Percentiles rank a stretch among this genome's conserved stretches.
Conservation (phyloP, 2,888 invertebrate species). For the Spisula solida region DNA sequence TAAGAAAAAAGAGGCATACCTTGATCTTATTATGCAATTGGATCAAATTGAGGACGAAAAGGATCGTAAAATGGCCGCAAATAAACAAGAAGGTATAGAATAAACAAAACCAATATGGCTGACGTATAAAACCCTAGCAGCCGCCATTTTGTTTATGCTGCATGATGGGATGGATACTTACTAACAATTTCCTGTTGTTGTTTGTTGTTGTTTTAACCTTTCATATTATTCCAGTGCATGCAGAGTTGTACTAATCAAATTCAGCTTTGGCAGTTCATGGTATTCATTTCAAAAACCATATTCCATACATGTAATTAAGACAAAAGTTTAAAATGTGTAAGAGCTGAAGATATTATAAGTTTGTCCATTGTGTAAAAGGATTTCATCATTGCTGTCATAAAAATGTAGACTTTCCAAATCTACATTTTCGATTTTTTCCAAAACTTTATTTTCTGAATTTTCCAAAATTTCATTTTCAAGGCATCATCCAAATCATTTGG, state of each 20-base stretch:
- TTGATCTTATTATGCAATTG: slow-evolving; percentile 81
- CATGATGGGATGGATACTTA: slow-evolving; percentile 64
- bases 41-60: slow-evolving; percentile 74
- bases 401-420: too few species aligned
- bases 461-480: too few species aligned
- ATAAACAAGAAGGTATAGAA: slow-evolving; percentile 71
- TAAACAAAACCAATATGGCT: slow-evolving; percentile 38
- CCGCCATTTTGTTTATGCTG: slow-evolving; percentile 50
- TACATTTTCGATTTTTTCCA: too few species aligned
- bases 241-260: not conserved
- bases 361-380: too few species aligned
- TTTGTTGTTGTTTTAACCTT: slow-evolving; percentile 19
- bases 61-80: slow-evolving; percentile 56
- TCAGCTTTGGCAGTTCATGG: not conserved
- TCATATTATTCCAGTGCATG: not conserved
- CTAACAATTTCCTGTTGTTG: slow-evolving; percentile 52
- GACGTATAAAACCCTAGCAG: not conserved
- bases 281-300: too few species aligned
- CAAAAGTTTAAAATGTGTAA: too few species aligned
- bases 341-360: too few species aligned
- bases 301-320: too few species aligned
- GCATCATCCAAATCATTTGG: too few species aligned
- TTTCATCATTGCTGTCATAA: too few species aligned
- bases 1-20: slow-evolving; percentile 85
- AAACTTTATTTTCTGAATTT: too few species aligned